Evolutionary conservation across 1,140 invertebrate genomes (phyloP).

Genomic region (Argopecten irradians): DNA sequence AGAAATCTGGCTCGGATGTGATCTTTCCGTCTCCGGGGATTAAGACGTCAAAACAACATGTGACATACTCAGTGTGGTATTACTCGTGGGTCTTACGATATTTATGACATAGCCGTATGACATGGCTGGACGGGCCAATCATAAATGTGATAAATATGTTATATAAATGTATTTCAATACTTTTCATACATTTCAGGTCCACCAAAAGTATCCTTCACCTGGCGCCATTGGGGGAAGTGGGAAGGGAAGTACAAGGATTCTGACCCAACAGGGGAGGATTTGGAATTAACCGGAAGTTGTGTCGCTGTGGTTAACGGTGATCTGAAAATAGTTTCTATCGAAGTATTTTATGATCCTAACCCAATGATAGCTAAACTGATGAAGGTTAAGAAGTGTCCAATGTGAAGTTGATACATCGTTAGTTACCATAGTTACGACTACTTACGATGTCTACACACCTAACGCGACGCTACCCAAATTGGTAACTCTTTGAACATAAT

Average conservation of each 20-base stretch:
- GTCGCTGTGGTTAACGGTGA: slow-evolving; percentile 58
- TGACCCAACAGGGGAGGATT: slow-evolving; percentile 53
- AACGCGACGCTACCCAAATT: too few relatives aligned
- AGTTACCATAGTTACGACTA: too few relatives aligned
- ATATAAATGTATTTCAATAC: neutral
- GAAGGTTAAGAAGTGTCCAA: neutral
- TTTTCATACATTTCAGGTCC: slow-evolving; percentile 56
- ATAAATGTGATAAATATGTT: neutral
- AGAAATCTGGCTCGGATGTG: too few relatives aligned
- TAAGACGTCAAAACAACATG: too few relatives aligned
- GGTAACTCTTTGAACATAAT: too few relatives aligned
- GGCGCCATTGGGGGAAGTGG: slow-evolving; percentile 62
- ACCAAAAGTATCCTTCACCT: slow-evolving; percentile 59
- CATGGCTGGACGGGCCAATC: too few relatives aligned
- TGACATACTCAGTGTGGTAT: too few relatives aligned
- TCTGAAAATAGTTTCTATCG: slow-evolving; percentile 56
- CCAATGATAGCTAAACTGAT: slow-evolving; percentile 51
- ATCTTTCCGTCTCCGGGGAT: too few relatives aligned
- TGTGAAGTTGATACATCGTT: too few relatives aligned
- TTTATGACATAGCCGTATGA: too few relatives aligned
- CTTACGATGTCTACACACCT: too few relatives aligned
- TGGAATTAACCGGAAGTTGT: slow-evolving; percentile 59
- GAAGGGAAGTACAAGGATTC: slow-evolving; percentile 49
- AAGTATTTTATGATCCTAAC: slow-evolving; percentile 60
- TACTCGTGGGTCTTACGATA: too few relatives aligned